These are phyloP conservation scores for Andricus quercusramuli DNA, from an alignment of 2,888 invertebrate species.

Conservation along the genomic window DNA sequence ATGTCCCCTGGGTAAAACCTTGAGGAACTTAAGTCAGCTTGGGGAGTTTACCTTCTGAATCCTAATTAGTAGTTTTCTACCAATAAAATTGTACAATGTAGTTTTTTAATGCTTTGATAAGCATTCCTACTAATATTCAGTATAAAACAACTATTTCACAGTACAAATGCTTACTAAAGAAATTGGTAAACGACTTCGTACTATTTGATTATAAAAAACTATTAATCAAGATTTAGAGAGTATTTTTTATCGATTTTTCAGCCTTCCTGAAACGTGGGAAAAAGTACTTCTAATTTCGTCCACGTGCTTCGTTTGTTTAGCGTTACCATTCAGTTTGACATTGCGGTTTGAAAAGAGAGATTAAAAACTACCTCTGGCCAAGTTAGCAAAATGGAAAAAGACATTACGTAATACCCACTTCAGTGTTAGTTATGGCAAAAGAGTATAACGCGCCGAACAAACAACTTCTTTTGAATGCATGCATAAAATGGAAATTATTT, in stretches of 20 bases:
- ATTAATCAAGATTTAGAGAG: too few species aligned
- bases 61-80: too few species aligned
- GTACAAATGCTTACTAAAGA: too few species aligned
- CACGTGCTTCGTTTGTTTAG: constrained; percentile 22
- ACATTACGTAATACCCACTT: constrained; percentile 18
- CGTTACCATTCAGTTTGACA: constrained; percentile 1
- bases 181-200: too few species aligned
- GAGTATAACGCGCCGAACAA: constrained; percentile 12
- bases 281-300: not conserved
- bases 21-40: constrained; percentile 6
- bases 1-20: not conserved
- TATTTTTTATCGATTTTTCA: not conserved
- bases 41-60: not conserved
- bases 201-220: too few species aligned
- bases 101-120: too few species aligned
- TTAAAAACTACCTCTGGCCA: not conserved
- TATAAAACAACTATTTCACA: too few species aligned
- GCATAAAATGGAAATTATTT: constrained; percentile 33
- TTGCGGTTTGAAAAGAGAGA: constrained; percentile 19
- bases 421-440: constrained; percentile 3
- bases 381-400: not conserved
- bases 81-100: too few species aligned
- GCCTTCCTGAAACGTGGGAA: not conserved
- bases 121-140: too few species aligned
- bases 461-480: constrained; percentile 20